Base-by-base conservation (phyloP, 1,140 invertebrate species). In the Oncopodura yosiiana region DNA sequence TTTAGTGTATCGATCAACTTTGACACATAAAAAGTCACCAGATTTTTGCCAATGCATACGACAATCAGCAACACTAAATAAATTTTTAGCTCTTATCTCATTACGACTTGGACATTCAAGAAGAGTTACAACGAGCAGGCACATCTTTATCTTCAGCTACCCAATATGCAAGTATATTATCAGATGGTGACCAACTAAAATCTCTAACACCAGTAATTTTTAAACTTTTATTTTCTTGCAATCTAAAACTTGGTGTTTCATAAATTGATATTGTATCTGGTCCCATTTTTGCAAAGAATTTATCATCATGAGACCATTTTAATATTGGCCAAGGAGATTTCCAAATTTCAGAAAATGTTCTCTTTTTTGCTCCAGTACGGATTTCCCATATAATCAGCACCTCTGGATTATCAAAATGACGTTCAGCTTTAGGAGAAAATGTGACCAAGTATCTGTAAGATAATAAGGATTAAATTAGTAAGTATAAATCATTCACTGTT, bases 21-120 rank as follows among this genome's bases (percentile, higher is more conserved):
- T 97, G 0, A 98, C 94, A 68, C 94, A 97, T 14, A 98, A 75
- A 70, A 94, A 96, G 68, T 97, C 92, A 6, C 95, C 96, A 51
- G 83, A 89, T 70, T 96, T 97, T 73, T 99, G 95, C 96, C 96
- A 99, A 69, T 94, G 92, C 68, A 99, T 92, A 67, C 94, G 94
- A 73, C 94, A 97, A 65, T 97, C 93, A 9, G 93, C 89, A 0
- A 99, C 95, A 64, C 90, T 96, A 76, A 99, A 99, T 26, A 99
- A 75, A 71, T 97, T 97, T 67, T 96, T 95, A 44, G 91, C 87
- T 66, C 94, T 81, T n/a, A 86, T 81, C 76, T 97, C 94, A 58
- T 80, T 82, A 37, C 89, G 83, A 45, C 77, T 87, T 14, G 87
- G 87, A 42, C 91, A 79, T 73, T 91, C 86, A 34, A 89, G 73